Base-by-base conservation (phyloP, 1,140 invertebrate species). In the Branchinecta lindahli region DNA sequence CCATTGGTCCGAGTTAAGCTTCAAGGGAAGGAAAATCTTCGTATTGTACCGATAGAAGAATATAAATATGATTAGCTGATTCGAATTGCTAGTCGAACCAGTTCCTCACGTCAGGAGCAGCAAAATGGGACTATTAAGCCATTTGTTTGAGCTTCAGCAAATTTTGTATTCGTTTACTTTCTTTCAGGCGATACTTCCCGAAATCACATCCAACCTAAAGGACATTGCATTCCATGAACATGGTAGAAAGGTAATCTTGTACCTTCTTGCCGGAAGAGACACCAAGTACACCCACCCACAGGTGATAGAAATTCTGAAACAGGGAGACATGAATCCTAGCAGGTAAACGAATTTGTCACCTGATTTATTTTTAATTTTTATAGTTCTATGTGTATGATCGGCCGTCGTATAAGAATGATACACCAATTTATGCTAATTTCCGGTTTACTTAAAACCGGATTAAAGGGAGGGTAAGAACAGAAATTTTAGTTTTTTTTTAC, bases 181-280 rank as follows among this genome's bases (percentile, higher is more conserved):
- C 46, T 66, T 72, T 70, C 70, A 77, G 74, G 73, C 74, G n/a
- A 73, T 91, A 66, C 79, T 91, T 20, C 79, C 87, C 68, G 88
- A 92, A 75, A 78, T 98, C 67, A 79, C 88, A 44, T 85, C 83
- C 8, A 84, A 88, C 75, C 74, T 93, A 0, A 81, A 85, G 65
- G 85, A 87, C 33, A 81, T 97, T 33, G 85, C 85, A 0, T 76
- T 80, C 45, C 85, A 88, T 77, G 86, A 90, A 76, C 85, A 85
- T 79, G 89, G 89, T 7, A 74, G 79, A 9, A 82, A 82, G 73
- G 82, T 85, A 8, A 72, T 97, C 46, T 81, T 91, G 33, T 96
- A 94, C 84, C 79, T 97, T 12, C 84, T 96, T 8, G 85, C 87
- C 66, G 88, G 90, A 9, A 85, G 87, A 65, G 86, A 94, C 74